These are phyloP conservation scores for Dendrolimus kikuchii DNA, from an alignment of 1,140 invertebrate species.

Conservation along the genomic window DNA sequence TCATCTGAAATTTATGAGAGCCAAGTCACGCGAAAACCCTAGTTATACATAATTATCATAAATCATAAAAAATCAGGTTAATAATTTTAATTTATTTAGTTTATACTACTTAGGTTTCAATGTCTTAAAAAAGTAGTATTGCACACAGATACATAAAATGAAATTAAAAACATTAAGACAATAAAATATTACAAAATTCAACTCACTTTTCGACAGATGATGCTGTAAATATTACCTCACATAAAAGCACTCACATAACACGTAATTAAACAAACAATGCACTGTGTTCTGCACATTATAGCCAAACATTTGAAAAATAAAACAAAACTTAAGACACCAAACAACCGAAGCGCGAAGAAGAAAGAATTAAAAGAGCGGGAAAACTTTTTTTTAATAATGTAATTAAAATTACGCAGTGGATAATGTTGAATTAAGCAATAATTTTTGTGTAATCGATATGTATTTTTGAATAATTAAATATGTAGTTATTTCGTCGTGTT, in stretches of 20 bases:
- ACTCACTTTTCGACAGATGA: constrained; percentile 68
- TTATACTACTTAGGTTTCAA: too few species aligned
- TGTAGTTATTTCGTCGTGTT: constrained; percentile 15
- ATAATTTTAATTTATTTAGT: too few species aligned
- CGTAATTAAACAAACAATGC: constrained; percentile 33
- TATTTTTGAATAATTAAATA: too few species aligned
- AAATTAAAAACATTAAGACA: not conserved
- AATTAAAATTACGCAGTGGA: constrained; percentile 6
- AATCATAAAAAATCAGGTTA: too few species aligned
- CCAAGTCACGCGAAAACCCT: too few species aligned
- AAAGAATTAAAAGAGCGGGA: constrained; percentile 12
- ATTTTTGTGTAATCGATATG: not conserved
- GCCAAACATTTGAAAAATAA: constrained; percentile 12
- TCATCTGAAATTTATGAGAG: too few species aligned
- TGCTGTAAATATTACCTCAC: constrained; percentile 43
- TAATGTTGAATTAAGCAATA: not conserved
- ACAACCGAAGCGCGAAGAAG: constrained; percentile 11
- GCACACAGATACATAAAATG: too few species aligned
- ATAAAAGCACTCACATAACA: constrained; percentile 46
- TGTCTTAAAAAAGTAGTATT: too few species aligned
- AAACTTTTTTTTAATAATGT: constrained; percentile 2
- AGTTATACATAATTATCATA: too few species aligned
- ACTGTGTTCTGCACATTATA: constrained; percentile 44
- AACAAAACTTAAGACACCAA: constrained; percentile 18
- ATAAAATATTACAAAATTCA: constrained; percentile 11